Evolutionary conservation across 2,888 invertebrate genomes (phyloP).

Genomic region (Oscheius sp.): DNA sequence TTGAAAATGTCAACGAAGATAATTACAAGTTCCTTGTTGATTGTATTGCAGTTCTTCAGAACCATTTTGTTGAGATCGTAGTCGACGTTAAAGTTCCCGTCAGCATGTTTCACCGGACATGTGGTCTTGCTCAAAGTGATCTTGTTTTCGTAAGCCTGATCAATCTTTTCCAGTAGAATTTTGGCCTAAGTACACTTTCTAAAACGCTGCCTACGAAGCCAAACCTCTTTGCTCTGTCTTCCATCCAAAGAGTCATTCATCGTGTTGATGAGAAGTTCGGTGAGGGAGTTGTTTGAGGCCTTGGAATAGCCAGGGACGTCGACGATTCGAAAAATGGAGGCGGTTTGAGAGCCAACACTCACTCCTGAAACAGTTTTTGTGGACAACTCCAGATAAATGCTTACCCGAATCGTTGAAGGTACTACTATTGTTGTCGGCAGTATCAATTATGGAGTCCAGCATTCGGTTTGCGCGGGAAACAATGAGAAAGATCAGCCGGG

Average conservation of each 20-base stretch:
- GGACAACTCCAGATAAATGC: too few species aligned
- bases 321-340: conserved; percentile 43
- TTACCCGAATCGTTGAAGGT: conserved; percentile 49
- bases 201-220: neutral
- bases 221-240: conserved; percentile 44
- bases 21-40: conserved; percentile 45
- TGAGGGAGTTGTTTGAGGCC: conserved; percentile 46
- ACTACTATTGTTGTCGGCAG: conserved; percentile 41
- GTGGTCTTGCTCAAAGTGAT: conserved; percentile 4
- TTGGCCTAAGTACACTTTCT: conserved; percentile 35
- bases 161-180: conserved; percentile 24
- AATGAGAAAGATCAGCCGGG: conserved; percentile 43
- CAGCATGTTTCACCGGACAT: conserved; percentile 38
- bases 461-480: conserved; percentile 45
- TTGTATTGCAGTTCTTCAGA: conserved; percentile 42
- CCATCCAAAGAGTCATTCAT: conserved; percentile 51
- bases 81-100: conserved; percentile 44
- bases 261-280: conserved; percentile 50
- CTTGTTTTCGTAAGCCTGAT: conserved; percentile 10
- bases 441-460: conserved; percentile 41
- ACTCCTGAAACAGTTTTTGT: conserved; percentile 26
- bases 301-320: conserved; percentile 52
- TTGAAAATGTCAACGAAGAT: neutral
- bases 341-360: conserved; percentile 42
- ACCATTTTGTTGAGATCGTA: conserved; percentile 44